These are phyloP conservation scores for Corythoichthys intestinalis DNA, from an alignment of 2,113 vertebrate genomes.

Conservation along the genomic window DNA sequence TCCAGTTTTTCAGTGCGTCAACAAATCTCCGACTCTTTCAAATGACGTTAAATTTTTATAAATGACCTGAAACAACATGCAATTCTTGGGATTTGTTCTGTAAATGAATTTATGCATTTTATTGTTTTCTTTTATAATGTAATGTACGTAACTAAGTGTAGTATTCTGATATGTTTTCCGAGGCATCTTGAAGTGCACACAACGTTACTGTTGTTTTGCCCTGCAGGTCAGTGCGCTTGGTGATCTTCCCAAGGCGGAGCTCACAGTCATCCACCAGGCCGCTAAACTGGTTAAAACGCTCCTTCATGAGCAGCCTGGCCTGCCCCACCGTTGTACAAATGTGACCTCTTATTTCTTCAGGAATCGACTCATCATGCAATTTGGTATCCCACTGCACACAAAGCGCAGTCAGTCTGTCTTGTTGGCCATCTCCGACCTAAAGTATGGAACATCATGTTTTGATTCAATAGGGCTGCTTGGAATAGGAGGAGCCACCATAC, in stretches of 20 bases:
- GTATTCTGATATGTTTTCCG: no score
- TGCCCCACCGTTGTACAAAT: conserved; percentile 86
- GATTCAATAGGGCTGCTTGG: conserved; percentile 36
- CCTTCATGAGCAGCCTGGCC: conserved; percentile 84
- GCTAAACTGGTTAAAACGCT: conserved; percentile 89
- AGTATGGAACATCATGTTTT: conserved; percentile 67
- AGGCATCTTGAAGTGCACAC: no score
- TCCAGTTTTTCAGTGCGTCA: no score
- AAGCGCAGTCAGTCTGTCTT: conserved; percentile 74
- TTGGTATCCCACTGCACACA: conserved; percentile 79
- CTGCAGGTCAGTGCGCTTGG: conserved; percentile 84
- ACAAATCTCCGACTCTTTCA: no score
- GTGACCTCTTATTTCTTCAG: conserved; percentile 85
- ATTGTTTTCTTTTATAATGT: no score
- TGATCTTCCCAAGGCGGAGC: conserved; percentile 82
- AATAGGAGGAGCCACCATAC: neutral
- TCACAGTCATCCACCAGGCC: conserved; percentile 90
- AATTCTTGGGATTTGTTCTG: no score
- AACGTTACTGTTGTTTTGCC: conserved; percentile 50
- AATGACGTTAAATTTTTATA: no score
- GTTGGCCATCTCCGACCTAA: conserved; percentile 70
- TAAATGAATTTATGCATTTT: no score
- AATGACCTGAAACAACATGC: no score
- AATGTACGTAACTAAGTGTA: no score
- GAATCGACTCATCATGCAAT: conserved; percentile 77